Percentiles rank a stretch among this genome's conserved stretches.
Conservation (phyloP, 2,888 invertebrate genomes). For the Calameuta filiformis region DNA sequence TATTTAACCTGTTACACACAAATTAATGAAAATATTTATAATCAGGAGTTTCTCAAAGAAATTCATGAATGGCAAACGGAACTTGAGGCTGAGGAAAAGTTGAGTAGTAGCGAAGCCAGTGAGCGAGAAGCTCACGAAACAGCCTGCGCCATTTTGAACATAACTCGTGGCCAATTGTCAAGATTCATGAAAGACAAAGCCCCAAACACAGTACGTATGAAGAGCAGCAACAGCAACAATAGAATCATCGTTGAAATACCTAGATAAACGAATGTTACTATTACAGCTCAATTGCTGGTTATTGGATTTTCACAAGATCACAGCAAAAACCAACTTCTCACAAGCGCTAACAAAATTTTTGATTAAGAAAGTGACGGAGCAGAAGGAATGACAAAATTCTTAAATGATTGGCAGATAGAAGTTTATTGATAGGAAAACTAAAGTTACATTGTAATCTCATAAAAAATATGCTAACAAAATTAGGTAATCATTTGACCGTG, state of each 20-base stretch:
- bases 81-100: constrained; percentile 17
- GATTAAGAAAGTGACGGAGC: constrained; percentile 20
- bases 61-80: constrained; percentile 24
- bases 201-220: constrained; percentile 27
- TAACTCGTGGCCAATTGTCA: constrained; percentile 42
- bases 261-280: not conserved
- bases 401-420: too few relatives aligned
- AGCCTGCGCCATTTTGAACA: constrained; percentile 46
- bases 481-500: too few relatives aligned
- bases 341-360: constrained; percentile 26
- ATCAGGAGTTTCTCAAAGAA: constrained; percentile 31
- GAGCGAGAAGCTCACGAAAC: constrained; percentile 43
- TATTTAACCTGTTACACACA: not conserved
- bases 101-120: constrained; percentile 34
- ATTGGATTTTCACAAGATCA: constrained; percentile 27
- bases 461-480: too few relatives aligned
- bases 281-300: constrained; percentile 36
- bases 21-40: not conserved
- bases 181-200: constrained; percentile 37
- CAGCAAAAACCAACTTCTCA: constrained; percentile 26
- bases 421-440: too few relatives aligned
- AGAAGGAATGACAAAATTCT: not conserved
- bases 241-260: too few relatives aligned
- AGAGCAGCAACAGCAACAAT: not conserved
- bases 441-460: too few relatives aligned